Conservation (phyloP, 2,888 invertebrate species). For the Heteropelma amictum region DNA sequence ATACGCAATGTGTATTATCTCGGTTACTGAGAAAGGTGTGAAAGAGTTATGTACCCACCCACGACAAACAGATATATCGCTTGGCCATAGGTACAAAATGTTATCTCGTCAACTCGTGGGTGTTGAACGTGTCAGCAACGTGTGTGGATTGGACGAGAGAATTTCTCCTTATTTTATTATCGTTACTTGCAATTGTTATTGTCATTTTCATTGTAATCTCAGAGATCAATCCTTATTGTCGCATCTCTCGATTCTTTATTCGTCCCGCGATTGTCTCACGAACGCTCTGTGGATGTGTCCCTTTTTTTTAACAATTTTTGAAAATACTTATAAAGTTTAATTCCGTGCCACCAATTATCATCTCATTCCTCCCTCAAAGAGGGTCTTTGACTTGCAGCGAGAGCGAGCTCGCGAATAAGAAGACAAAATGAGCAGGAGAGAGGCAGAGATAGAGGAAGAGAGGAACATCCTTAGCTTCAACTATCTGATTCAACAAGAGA, state of each 20-base stretch:
- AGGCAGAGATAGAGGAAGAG: slow-evolving; percentile 37
- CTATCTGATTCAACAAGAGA: slow-evolving; percentile 75
- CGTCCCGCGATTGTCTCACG: no score
- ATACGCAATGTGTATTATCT: slow-evolving; percentile 36
- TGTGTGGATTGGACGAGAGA: slow-evolving; percentile 53
- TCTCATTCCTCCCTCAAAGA: slow-evolving; percentile 33
- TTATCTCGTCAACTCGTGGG: slow-evolving; percentile 49
- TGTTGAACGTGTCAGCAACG: slow-evolving; percentile 31
- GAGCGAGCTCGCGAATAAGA: slow-evolving; percentile 5
- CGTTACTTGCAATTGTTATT: not conserved
- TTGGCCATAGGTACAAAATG: slow-evolving; percentile 19
- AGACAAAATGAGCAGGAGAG: slow-evolving; percentile 23
- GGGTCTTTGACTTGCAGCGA: not conserved
- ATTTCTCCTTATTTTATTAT: no score
- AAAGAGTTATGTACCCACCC: slow-evolving; percentile 55
- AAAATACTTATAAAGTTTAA: no score
- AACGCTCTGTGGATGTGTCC: no score
- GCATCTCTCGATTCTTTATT: no score
- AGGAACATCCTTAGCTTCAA: slow-evolving; percentile 60
- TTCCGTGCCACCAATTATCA: slow-evolving; percentile 68
- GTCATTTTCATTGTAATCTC: not conserved
- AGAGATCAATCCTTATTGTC: slow-evolving; percentile 48
- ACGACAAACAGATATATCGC: slow-evolving; percentile 49
- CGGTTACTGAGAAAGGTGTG: slow-evolving; percentile 25
- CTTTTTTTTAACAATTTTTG: no score